A percentile compares a stretch with the other conserved stretches of the same genome.
These are phyloP conservation scores for Gonatopus flavifemur DNA, from an alignment of 1,140 invertebrate genomes.

Conservation along the genomic window DNA sequence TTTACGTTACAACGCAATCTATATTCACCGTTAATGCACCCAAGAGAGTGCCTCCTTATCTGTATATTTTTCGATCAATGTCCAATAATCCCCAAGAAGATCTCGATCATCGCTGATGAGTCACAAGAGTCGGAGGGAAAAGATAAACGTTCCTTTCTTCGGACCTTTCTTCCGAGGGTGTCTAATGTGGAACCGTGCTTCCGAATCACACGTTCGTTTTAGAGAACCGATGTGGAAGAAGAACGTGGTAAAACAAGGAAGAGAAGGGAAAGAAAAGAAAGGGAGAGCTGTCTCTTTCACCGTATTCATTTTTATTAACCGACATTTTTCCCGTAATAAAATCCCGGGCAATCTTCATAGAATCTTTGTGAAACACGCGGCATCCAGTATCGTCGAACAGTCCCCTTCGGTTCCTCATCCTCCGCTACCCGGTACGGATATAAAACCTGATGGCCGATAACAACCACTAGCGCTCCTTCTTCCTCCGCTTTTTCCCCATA, in stretches of 20 bases:
- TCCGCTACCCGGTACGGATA: conserved; percentile 40
- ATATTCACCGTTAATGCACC: no score
- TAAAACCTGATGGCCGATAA: conserved; percentile 62
- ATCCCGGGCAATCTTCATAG: conserved; percentile 59
- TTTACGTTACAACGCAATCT: no score
- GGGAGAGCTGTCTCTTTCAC: conserved; percentile 13
- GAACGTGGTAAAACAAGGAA: conserved; percentile 21
- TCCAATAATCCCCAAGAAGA: conserved; percentile 20
- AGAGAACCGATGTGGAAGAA: conserved; percentile 15
- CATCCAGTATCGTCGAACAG: conserved; percentile 52
- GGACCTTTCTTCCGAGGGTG: conserved; percentile 10
- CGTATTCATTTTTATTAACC: conserved; percentile 61
- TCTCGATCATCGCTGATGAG: conserved; percentile 21
- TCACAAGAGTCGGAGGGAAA: conserved; percentile 16
- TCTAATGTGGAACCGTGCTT: conserved; percentile 41
- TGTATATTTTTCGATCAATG: no score
- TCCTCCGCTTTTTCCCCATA: no score
- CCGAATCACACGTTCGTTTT: conserved; percentile 41
- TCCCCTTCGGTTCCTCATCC: conserved; percentile 20
- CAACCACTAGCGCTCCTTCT: conserved; percentile 52
- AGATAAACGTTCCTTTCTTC: conserved; percentile 22
- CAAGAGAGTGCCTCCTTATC: no score
- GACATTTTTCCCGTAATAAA: conserved; percentile 60
- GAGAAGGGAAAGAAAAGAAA: conserved; percentile 21
- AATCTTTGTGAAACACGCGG: conserved; percentile 60